A percentile compares a stretch with the other conserved stretches of the same genome.
phyloP scores from a whole-genome alignment of 2,797 vertebrate species.

The Periophthalmus magnuspinnatus region DNA sequence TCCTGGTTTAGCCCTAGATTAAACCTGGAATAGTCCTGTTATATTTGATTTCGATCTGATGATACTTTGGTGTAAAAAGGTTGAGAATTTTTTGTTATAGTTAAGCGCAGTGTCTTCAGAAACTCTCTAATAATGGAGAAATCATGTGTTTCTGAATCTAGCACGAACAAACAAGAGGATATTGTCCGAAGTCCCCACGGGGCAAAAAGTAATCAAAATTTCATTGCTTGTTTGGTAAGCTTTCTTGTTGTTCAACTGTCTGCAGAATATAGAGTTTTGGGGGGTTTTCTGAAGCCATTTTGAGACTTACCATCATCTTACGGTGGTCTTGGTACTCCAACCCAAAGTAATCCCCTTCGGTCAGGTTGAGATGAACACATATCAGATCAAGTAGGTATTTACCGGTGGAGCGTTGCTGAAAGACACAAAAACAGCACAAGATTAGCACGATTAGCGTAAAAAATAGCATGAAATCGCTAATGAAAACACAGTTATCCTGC shows the following conservation, averaged over 20 bases:
- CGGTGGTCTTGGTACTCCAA: conserved; percentile 91
- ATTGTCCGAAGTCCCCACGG: neutral
- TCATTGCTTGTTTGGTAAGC: neutral
- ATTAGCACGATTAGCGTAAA: neutral
- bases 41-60: too few species aligned
- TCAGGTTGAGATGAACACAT: conserved; percentile 87
- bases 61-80: too few species aligned
- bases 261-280: neutral
- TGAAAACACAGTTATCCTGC: neutral
- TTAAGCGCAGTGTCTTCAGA: neutral
- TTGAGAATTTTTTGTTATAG: too few species aligned
- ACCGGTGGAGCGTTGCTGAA: conserved; percentile 86
- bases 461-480: neutral
- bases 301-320: conserved; percentile 84
- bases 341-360: conserved; percentile 92
- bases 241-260: neutral
- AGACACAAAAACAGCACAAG: conserved; percentile 19
- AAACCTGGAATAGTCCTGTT: too few species aligned
- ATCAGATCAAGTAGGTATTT: conserved; percentile 88
- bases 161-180: conserved; percentile 1
- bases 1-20: too few species aligned
- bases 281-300: neutral
- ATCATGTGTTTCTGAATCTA: conserved; percentile 2
- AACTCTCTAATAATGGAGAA: neutral
- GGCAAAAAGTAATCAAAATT: neutral